Conservation (phyloP, 2,113 vertebrate genomes). For the Paramormyrops kingsleyae region DNA sequence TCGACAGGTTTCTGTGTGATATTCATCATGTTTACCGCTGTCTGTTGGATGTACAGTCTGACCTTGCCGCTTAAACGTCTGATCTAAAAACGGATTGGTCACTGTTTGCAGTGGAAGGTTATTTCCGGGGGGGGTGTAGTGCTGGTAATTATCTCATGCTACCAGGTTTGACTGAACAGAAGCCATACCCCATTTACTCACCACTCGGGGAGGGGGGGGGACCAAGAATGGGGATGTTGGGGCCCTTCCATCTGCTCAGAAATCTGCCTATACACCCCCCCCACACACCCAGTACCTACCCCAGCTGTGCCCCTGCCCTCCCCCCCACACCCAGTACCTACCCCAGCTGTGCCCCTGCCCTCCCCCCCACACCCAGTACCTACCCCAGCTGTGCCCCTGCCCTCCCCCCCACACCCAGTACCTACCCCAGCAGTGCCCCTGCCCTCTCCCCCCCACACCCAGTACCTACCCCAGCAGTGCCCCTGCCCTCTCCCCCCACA, state of each 20-base stretch:
- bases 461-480: conserved; percentile 31
- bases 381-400: conserved; percentile 66
- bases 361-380: conserved; percentile 29
- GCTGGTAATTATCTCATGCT: not conserved
- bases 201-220: not conserved
- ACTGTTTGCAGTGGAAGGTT: not conserved
- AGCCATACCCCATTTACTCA: not conserved
- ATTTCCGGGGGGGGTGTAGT: not conserved
- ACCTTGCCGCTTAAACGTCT: not conserved
- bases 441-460: conserved; percentile 63
- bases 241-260: not conserved
- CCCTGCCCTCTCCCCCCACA: not conserved
- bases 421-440: no score
- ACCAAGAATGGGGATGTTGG: not conserved
- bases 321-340: conserved; percentile 59
- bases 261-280: not conserved
- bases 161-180: not conserved
- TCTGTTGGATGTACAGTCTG: not conserved
- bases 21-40: conserved; percentile 13
- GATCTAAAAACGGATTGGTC: not conserved
- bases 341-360: not conserved
- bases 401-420: conserved; percentile 7
- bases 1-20: not conserved
- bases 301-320: no score
- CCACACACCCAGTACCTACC: conserved; percentile 53